phyloP scores from a whole-genome alignment of 1,140 invertebrate species.

The Caerostris darwini region DNA sequence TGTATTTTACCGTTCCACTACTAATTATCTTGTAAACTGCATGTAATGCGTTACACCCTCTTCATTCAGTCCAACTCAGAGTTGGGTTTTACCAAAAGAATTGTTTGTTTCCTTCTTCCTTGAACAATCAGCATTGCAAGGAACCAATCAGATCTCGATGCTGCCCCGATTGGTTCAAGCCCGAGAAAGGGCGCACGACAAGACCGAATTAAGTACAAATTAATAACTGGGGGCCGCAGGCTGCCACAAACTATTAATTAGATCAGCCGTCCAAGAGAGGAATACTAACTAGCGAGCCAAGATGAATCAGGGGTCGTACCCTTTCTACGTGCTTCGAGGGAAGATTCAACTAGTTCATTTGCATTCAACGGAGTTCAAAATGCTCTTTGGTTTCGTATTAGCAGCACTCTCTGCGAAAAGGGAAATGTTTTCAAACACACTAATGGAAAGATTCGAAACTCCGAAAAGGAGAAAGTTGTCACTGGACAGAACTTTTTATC shows the following conservation, averaged over 20 bases:
- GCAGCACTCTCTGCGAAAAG: too few relatives aligned
- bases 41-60: too few relatives aligned
- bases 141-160: slow-evolving; percentile 45
- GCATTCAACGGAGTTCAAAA: too few relatives aligned
- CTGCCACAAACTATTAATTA: slow-evolving; percentile 62
- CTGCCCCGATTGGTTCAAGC: slow-evolving; percentile 36
- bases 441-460: too few relatives aligned
- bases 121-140: slow-evolving; percentile 16
- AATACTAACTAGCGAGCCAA: slow-evolving; percentile 53
- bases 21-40: too few relatives aligned
- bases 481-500: too few relatives aligned
- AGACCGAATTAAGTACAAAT: slow-evolving; percentile 66
- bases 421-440: too few relatives aligned
- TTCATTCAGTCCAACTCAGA: too few relatives aligned
- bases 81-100: slow-evolving; percentile 18
- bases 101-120: slow-evolving; percentile 58
- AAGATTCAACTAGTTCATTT: too few relatives aligned
- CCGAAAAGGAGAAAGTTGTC: too few relatives aligned
- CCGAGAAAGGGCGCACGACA: slow-evolving; percentile 63
- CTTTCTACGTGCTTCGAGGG: slow-evolving; percentile 3
- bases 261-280: slow-evolving; percentile 55
- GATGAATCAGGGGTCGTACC: slow-evolving; percentile 60
- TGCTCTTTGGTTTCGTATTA: too few relatives aligned
- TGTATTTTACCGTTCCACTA: too few relatives aligned
- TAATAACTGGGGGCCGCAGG: slow-evolving; percentile 47